Conservation (phyloP, 2,888 invertebrate species). For the Amblyjoppa fuscipennis region DNA sequence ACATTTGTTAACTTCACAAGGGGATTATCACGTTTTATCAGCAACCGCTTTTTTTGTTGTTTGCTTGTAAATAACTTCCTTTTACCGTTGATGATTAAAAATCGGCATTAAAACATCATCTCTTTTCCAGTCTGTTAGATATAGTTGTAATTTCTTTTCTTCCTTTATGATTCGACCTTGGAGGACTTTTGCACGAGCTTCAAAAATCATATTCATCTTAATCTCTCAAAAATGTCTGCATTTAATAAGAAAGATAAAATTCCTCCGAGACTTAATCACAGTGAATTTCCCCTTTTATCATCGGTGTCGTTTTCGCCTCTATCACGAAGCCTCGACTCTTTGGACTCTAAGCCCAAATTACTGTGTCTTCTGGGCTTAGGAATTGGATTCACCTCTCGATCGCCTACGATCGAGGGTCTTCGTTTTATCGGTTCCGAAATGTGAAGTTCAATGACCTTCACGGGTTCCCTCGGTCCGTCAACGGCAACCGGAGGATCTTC, state of each 20-base stretch:
- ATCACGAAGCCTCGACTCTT: slow-evolving; percentile 43
- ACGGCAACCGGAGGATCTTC: slow-evolving; percentile 74
- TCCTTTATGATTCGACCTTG: neutral
- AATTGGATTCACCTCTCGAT: slow-evolving; percentile 85
- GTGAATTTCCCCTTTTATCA: slow-evolving; percentile 72
- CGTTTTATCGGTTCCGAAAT: slow-evolving; percentile 86
- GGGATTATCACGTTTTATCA: slow-evolving; percentile 36
- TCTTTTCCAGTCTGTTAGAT: neutral
- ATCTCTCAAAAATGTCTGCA: neutral
- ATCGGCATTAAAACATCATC: neutral
- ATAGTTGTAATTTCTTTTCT: neutral
- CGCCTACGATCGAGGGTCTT: slow-evolving; percentile 76
- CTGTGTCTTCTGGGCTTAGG: slow-evolving; percentile 87
- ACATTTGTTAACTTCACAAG: slow-evolving; percentile 1
- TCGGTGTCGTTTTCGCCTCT: slow-evolving; percentile 49
- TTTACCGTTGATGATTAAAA: neutral
- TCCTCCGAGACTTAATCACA: slow-evolving; percentile 63
- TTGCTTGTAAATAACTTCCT: neutral
- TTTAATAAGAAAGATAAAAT: neutral
- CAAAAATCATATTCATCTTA: slow-evolving; percentile 29
- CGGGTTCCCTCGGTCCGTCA: slow-evolving; percentile 74
- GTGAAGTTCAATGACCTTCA: slow-evolving; percentile 85
- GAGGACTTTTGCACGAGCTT: slow-evolving; percentile 10
- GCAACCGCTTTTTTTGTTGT: neutral
- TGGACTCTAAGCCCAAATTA: slow-evolving; percentile 50